These are phyloP conservation scores for Sprattus sprattus DNA, from an alignment of 2,113 vertebrate genomes.

Conservation along the genomic window DNA sequence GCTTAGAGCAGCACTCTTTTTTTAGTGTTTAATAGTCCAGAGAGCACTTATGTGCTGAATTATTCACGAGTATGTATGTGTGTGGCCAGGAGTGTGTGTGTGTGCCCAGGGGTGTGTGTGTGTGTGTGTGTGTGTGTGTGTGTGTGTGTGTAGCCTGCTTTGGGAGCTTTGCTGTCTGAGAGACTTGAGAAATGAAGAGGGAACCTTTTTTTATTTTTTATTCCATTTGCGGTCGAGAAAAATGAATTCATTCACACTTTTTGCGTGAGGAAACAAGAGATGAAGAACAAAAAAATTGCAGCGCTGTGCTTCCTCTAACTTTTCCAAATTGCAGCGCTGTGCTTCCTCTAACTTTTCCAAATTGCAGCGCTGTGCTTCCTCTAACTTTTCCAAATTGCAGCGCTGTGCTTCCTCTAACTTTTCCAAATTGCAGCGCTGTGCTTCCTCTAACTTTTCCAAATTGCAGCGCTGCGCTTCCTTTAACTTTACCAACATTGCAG, in stretches of 20 bases:
- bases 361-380: too few species aligned
- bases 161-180: not conserved
- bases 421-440: not conserved
- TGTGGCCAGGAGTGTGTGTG: constrained; percentile 26
- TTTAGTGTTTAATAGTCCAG: not conserved
- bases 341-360: too few species aligned
- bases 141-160: constrained; percentile 10
- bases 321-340: too few species aligned
- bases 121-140: not conserved
- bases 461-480: not conserved
- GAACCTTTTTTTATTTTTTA: not conserved
- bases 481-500: not conserved
- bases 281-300: not conserved
- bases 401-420: too few species aligned
- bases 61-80: constrained; percentile 7
- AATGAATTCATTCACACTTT: not conserved
- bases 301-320: not conserved
- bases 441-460: too few species aligned
- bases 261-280: not conserved
- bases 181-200: not conserved
- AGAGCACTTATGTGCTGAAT: not conserved
- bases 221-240: not conserved
- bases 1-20: not conserved
- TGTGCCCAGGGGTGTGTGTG: constrained; percentile 2
- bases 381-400: not conserved